Evolutionary conservation across 2,113 vertebrate species (phyloP).

Genomic region (Clarias batrachus): DNA sequence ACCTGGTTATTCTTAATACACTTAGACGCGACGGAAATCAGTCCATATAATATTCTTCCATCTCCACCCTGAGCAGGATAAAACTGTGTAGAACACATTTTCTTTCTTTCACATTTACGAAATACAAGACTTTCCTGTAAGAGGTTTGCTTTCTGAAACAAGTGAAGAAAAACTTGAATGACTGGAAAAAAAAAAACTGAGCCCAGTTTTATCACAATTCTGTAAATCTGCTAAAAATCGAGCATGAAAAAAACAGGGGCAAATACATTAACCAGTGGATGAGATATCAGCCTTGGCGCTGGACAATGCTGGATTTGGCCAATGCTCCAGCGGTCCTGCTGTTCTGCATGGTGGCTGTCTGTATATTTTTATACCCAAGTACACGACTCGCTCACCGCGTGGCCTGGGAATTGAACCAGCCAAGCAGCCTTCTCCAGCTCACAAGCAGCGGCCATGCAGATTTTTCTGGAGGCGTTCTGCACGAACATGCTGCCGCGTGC

Average conservation of each 20-base stretch:
- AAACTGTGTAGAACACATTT: background rate
- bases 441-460: conserved; percentile 5
- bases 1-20: background rate
- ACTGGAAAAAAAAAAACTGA: conserved; percentile 8
- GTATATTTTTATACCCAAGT: conserved; percentile 45
- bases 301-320: conserved; percentile 29
- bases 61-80: background rate
- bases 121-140: background rate
- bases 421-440: background rate
- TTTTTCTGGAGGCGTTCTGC: background rate
- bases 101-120: background rate
- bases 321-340: conserved; percentile 17
- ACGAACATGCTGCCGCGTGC: background rate
- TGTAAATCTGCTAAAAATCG: background rate
- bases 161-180: conserved; percentile 3
- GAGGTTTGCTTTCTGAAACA: background rate
- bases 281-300: conserved; percentile 20
- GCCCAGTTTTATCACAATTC: background rate
- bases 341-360: conserved; percentile 28
- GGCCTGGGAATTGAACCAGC: conserved; percentile 34
- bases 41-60: background rate
- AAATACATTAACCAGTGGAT: conserved; percentile 2
- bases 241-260: background rate
- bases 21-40: background rate
- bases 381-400: conserved; percentile 26